A percentile compares a stretch with the other conserved stretches of the same genome.
Conservation (phyloP, 2,888 invertebrate species). For the Hoplodrina ambigua region DNA sequence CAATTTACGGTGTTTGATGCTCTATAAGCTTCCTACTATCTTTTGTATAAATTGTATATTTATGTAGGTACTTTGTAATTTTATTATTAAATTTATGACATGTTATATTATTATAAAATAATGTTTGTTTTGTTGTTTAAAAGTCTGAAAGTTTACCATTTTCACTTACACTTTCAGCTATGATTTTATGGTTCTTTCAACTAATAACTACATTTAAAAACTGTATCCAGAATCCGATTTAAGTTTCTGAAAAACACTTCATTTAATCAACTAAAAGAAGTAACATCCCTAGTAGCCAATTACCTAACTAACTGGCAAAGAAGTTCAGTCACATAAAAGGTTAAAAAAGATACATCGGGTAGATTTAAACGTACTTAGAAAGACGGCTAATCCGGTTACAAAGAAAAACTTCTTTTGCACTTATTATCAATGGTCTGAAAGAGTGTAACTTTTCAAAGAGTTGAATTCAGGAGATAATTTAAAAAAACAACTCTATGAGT, state of each 20-base stretch:
- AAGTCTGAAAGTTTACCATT: no score
- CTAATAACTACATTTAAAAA: not conserved
- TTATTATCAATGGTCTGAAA: slow-evolving; percentile 1
- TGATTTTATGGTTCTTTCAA: not conserved
- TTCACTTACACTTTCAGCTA: no score
- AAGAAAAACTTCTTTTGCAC: slow-evolving; percentile 18
- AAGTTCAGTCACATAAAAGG: slow-evolving; percentile 39
- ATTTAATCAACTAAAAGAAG: not conserved
- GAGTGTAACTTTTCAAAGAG: not conserved
- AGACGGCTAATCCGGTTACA: slow-evolving; percentile 37
- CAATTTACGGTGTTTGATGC: no score
- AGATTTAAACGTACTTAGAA: slow-evolving; percentile 29
- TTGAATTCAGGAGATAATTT: not conserved
- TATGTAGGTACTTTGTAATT: no score
- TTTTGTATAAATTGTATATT: no score
- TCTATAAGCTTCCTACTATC: no score
- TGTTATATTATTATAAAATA: no score
- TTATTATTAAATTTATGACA: no score
- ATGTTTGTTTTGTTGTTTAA: no score
- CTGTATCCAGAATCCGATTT: not conserved
- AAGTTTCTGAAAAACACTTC: slow-evolving; percentile 2
- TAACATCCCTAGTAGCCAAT: slow-evolving; percentile 29
- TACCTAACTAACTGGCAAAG: slow-evolving; percentile 44
- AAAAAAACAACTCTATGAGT: no score
- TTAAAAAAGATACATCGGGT: slow-evolving; percentile 34